These are phyloP conservation scores for Lerema accius DNA, from an alignment of 1,140 invertebrate species.

Conservation along the genomic window DNA sequence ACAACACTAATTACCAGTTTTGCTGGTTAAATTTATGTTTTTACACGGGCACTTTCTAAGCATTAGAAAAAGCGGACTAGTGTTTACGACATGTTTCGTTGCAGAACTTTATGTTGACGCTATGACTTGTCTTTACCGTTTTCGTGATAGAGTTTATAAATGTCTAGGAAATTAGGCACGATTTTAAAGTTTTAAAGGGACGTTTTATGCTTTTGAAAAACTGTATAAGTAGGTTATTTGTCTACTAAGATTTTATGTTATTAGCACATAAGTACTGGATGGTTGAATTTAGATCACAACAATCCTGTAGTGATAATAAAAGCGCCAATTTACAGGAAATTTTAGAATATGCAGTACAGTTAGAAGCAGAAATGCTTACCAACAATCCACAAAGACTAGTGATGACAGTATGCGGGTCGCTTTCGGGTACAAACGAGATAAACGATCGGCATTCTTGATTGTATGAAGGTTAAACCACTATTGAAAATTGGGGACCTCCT, in stretches of 20 bases:
- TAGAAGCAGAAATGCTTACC: no score
- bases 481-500: background rate
- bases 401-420: no score
- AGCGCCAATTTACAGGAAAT: no score
- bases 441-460: background rate
- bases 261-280: no score
- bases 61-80: slow-evolving; percentile 14
- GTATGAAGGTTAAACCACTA: background rate
- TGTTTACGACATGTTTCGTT: slow-evolving; percentile 1
- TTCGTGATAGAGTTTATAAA: background rate
- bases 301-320: no score
- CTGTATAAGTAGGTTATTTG: no score
- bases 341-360: no score
- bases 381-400: no score
- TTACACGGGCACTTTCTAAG: slow-evolving; percentile 12
- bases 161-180: background rate
- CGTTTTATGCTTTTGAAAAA: no score
- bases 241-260: no score
- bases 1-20: slow-evolving; percentile 30
- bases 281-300: no score
- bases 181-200: no score
- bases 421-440: background rate
- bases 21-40: slow-evolving; percentile 21
- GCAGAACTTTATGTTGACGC: background rate
- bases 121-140: background rate